A percentile compares a stretch with the other conserved stretches of the same genome.
Evolutionary conservation across 2,113 vertebrate genomes (phyloP).

Genomic region (Notechis scutatus): DNA sequence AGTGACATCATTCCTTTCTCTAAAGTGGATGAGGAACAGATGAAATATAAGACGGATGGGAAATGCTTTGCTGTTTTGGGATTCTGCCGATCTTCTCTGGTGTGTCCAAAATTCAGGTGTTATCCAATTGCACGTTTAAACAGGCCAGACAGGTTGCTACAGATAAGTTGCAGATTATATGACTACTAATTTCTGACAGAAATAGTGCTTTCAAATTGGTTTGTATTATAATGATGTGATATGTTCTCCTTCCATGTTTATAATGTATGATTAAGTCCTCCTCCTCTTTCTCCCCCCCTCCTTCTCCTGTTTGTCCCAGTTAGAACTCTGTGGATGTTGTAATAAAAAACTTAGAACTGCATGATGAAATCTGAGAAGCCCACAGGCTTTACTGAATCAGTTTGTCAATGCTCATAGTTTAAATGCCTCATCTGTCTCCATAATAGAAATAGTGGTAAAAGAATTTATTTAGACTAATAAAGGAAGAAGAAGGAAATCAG

Average conservation of each 20-base stretch:
- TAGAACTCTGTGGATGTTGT: neutral
- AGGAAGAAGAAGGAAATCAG: neutral
- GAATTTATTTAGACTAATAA: neutral
- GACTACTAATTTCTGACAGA: neutral
- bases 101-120: slow-evolving; percentile 48
- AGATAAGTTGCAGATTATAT: neutral
- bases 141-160: neutral
- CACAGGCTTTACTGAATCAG: neutral
- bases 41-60: slow-evolving; percentile 91
- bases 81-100: slow-evolving; percentile 83
- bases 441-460: neutral
- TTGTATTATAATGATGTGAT: neutral
- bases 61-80: slow-evolving; percentile 93
- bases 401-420: neutral
- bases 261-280: neutral
- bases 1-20: slow-evolving; percentile 97
- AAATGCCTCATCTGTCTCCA: neutral
- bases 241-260: neutral
- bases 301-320: neutral
- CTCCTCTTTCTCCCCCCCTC: too few relatives aligned
- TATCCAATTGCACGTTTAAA: neutral
- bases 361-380: neutral
- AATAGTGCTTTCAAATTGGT: neutral
- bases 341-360: neutral
- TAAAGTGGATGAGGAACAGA: slow-evolving; percentile 94